phyloP scores from a whole-genome alignment of 2,888 invertebrate species.

The Acleris holmiana region DNA sequence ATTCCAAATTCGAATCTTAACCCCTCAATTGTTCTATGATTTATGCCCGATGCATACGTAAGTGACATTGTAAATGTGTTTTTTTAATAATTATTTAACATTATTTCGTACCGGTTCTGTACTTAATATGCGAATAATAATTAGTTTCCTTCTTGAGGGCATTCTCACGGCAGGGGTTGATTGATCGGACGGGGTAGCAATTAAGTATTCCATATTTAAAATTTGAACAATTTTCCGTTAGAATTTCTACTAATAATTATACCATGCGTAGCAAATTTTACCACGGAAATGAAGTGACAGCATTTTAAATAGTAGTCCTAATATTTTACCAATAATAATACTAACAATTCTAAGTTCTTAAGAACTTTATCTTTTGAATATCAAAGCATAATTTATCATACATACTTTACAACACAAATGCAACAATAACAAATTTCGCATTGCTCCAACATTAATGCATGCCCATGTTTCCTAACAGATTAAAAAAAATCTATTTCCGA shows the following conservation, averaged over 20 bases:
- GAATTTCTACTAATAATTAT: conserved; percentile 15
- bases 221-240: conserved; percentile 31
- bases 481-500: conserved; percentile 76
- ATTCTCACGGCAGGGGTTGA: conserved; percentile 79
- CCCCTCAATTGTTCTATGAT: conserved; percentile 81
- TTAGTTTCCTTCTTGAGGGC: conserved; percentile 70
- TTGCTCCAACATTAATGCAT: conserved; percentile 54
- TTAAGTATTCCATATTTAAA: conserved; percentile 33
- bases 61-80: conserved; percentile 43
- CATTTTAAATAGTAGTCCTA: conserved; percentile 7
- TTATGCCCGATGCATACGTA: conserved; percentile 77
- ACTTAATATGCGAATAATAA: conserved; percentile 82
- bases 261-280: background rate
- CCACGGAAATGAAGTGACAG: background rate
- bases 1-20: conserved; percentile 48
- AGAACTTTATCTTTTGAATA: conserved; percentile 24
- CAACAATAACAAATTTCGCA: conserved; percentile 47
- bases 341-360: background rate
- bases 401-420: conserved; percentile 40
- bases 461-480: conserved; percentile 50
- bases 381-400: conserved; percentile 35
- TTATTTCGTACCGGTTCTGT: conserved; percentile 56
- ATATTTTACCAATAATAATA: no score
- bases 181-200: conserved; percentile 54
- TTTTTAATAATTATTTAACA: conserved; percentile 67